These are phyloP conservation scores for Chaenocephalus aceratus DNA, from an alignment of 2,113 vertebrate genomes.

Conservation along the genomic window DNA sequence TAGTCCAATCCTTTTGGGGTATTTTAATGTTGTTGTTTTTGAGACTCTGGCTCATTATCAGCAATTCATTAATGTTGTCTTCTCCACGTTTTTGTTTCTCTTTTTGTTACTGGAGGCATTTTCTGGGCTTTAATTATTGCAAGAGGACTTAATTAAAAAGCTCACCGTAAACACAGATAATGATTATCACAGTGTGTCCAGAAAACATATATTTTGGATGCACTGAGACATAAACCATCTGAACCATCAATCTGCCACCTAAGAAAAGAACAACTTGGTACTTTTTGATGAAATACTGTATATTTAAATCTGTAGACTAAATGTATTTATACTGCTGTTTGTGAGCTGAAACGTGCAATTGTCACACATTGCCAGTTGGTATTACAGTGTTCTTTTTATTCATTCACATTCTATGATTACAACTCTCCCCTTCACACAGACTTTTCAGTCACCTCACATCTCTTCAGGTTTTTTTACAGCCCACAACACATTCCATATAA, in stretches of 20 bases:
- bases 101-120: slow-evolving; percentile 30
- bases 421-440: neutral
- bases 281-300: neutral
- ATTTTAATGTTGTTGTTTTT: too few species aligned
- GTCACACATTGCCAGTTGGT: too few species aligned
- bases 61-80: slow-evolving; percentile 28
- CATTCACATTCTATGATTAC: slow-evolving; percentile 6
- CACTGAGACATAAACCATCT: neutral
- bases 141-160: slow-evolving; percentile 28
- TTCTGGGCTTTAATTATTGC: slow-evolving; percentile 40
- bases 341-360: too few species aligned
- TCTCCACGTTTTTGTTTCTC: slow-evolving; percentile 21
- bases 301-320: too few species aligned
- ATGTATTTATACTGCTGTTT: too few species aligned
- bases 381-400: neutral
- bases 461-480: slow-evolving; percentile 15
- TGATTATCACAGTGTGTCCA: slow-evolving; percentile 19
- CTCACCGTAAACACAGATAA: slow-evolving; percentile 20
- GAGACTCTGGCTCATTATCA: slow-evolving; percentile 20
- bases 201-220: slow-evolving; percentile 1
- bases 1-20: too few species aligned
- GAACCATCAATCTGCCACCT: neutral
- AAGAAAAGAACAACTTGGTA: neutral
- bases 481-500: slow-evolving; percentile 36
- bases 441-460: slow-evolving; percentile 44